Evolutionary conservation across 1,140 invertebrate genomes (phyloP), one percentile per base, ranked within the genome.

Genomic region (Sycophaga agraensis): DNA sequence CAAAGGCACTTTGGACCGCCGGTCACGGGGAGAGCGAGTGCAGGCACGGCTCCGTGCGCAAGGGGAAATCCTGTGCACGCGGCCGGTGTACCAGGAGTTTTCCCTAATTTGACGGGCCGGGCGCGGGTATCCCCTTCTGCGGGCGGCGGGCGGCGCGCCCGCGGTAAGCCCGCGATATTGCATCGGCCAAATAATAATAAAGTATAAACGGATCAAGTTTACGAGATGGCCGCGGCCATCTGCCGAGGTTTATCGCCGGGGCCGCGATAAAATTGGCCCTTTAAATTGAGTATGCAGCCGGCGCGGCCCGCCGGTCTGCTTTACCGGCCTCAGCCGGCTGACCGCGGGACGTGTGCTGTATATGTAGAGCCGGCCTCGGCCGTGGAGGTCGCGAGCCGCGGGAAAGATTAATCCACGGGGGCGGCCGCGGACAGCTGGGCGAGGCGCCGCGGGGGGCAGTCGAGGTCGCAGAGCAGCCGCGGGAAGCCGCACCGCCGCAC

Each of bases 161-260:
- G 5, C 4, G 2, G 67, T 68, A 73, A 75, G 70, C 68, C 69
- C 65, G 69, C 70, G 71, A 75, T 79, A 79, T 80, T 79, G 72
- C 76, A 59, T 54, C 66, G 66, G 71, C 77, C 72, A 80, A 80
- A 80, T 79, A 80, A 81, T 79, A 80, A 81, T 79, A 81, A 80
- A 80, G 71, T 75, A 75, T 79, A 80, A 77, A 79, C 74, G 78
- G 78, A 81, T 81, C 77, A 78, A 77, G 73, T 81, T 81, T 78
- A 81, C 70, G 73, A 73, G 63, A 53, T 59, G 66, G 56, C 64
- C 67, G 28, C 28, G 28, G 68, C 66, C 70, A 67, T 51, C 51
- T 34, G 24, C 21, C 66, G 63, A 66, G 66, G 73, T 77, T 76
- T 75, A 77, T 76, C 71, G 71, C 57, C 60, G 60, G 54, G 66